Conservation (phyloP, 37 sponge, comb jelly and placozoan genomes). For the Theonella swinhoei region DNA sequence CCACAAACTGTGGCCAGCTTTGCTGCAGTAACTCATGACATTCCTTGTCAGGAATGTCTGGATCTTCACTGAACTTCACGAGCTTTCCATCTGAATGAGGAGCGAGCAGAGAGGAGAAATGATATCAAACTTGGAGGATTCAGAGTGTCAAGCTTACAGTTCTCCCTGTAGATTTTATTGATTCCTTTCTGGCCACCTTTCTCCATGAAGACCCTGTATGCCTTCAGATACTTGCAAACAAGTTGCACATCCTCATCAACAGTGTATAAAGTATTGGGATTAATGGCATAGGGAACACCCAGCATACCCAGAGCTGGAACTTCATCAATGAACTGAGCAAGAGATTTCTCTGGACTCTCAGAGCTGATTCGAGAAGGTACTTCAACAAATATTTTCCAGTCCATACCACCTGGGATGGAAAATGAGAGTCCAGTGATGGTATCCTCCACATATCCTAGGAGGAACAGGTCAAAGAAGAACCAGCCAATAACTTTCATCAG, state of each 20-base stretch:
- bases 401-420: conserved; percentile 60
- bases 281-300: conserved; percentile 54
- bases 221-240: conserved; percentile 85
- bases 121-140: neutral
- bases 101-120: neutral
- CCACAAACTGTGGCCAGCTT: conserved; percentile 60
- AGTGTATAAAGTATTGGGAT: conserved; percentile 36
- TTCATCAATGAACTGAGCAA: conserved; percentile 44
- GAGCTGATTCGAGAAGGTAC: conserved; percentile 23
- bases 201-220: conserved; percentile 29
- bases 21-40: conserved; percentile 58
- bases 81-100: neutral
- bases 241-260: conserved; percentile 76
- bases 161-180: conserved; percentile 57
- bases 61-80: conserved; percentile 61
- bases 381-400: conserved; percentile 84
- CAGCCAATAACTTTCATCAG: conserved; percentile 84
- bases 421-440: conserved; percentile 71
- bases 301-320: conserved; percentile 66
- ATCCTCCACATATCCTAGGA: conserved; percentile 88
- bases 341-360: conserved; percentile 44
- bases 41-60: conserved; percentile 33
- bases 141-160: conserved; percentile 2
- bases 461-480: conserved; percentile 89
- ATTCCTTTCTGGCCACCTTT: conserved; percentile 22